Conservation (phyloP, 2,888 invertebrate genomes). For the Glaucopsyche alexis region DNA sequence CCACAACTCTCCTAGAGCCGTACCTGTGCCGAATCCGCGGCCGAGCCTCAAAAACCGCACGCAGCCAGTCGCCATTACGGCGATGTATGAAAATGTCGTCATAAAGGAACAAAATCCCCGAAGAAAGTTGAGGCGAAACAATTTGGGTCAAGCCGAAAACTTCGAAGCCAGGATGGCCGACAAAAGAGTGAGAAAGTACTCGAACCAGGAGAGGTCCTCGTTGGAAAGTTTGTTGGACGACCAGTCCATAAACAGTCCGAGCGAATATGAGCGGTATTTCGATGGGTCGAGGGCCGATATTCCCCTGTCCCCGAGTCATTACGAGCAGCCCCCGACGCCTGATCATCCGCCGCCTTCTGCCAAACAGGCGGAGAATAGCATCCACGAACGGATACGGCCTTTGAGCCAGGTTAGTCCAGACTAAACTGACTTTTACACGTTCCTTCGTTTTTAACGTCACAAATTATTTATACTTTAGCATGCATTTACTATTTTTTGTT, state of each 20-base stretch:
- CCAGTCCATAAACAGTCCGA: constrained; percentile 75
- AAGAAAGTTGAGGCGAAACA: constrained; percentile 82
- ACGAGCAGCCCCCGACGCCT: constrained; percentile 94
- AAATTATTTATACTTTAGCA: not conserved
- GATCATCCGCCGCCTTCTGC: constrained; percentile 97
- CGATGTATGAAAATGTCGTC: constrained; percentile 85
- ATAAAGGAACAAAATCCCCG: constrained; percentile 87
- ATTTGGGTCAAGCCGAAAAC: constrained; percentile 81
- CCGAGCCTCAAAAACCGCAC: constrained; percentile 71
- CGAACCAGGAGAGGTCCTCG: constrained; percentile 78
- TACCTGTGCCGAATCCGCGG: constrained; percentile 68
- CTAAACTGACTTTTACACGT: constrained; percentile 29
- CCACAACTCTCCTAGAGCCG: constrained; percentile 65
- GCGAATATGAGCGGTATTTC: constrained; percentile 69
- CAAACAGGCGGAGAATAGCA: constrained; percentile 91
- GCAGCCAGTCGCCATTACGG: constrained; percentile 86
- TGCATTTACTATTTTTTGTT: not conserved
- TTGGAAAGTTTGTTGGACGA: constrained; percentile 82
- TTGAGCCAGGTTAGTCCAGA: constrained; percentile 90
- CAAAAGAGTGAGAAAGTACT: constrained; percentile 67
- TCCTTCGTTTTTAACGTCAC: not conserved
- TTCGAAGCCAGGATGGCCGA: constrained; percentile 76
- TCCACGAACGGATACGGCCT: constrained; percentile 93
- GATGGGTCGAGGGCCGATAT: constrained; percentile 69
- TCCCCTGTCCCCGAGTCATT: constrained; percentile 93